Evolutionary conservation across 2,888 invertebrate genomes (phyloP).

Genomic region (Rhabditoides inermis): DNA sequence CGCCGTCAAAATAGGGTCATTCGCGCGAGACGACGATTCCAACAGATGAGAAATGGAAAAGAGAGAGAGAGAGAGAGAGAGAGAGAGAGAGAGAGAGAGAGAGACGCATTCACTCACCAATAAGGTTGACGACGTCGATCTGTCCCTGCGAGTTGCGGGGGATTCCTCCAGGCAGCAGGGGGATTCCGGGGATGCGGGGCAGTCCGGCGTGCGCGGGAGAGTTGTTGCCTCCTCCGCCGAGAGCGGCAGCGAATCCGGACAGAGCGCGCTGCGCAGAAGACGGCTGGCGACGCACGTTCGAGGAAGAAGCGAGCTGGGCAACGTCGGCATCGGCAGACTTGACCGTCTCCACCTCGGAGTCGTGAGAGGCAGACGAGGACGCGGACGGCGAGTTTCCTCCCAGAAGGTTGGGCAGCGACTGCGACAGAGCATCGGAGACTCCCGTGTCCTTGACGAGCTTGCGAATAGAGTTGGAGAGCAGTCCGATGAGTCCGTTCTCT

Average conservation of each 20-base stretch:
- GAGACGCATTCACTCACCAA: slow-evolving; percentile 35
- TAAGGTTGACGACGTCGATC: slow-evolving; percentile 50
- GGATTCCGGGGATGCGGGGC: slow-evolving; percentile 50
- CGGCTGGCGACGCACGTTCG: slow-evolving; percentile 47
- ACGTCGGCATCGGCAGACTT: slow-evolving; percentile 19
- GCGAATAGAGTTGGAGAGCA: slow-evolving; percentile 47
- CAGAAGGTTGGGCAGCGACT: slow-evolving; percentile 44
- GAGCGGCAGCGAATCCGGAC: slow-evolving; percentile 68
- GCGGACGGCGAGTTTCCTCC: slow-evolving; percentile 18
- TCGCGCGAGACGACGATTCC: too few species aligned
- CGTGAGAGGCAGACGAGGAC: slow-evolving; percentile 1
- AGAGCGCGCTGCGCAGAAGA: slow-evolving; percentile 46
- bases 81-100: too few species aligned
- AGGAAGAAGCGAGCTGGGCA: slow-evolving; percentile 13
- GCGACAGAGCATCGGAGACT: slow-evolving; percentile 49
- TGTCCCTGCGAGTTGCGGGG: slow-evolving; percentile 51
- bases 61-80: too few species aligned
- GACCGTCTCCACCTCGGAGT: slow-evolving; percentile 14
- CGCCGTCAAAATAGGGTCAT: too few species aligned
- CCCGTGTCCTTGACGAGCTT: slow-evolving; percentile 51
- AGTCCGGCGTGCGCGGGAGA: slow-evolving; percentile 50
- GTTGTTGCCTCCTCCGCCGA: slow-evolving; percentile 63
- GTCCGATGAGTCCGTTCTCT: slow-evolving; percentile 51
- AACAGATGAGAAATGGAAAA: too few species aligned
- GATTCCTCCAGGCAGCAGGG: slow-evolving; percentile 50